phyloP scores from a whole-genome alignment of 1,140 invertebrate genomes.

The Alviniconcha marisindica region DNA sequence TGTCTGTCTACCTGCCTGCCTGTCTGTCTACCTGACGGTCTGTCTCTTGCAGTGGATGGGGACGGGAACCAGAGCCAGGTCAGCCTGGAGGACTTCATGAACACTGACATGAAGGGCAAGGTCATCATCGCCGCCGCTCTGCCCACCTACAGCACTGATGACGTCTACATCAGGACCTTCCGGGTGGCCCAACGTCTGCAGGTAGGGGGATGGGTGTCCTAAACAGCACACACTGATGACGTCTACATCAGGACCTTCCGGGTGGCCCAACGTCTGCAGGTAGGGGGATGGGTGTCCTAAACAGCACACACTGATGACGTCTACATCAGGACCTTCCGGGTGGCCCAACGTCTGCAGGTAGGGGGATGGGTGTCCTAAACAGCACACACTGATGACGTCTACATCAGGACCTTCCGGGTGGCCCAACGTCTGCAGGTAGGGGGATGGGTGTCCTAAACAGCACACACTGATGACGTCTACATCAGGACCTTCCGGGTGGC shows the following conservation, averaged over 20 bases:
- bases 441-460: neutral
- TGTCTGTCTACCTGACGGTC: too few relatives aligned
- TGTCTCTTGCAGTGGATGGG: neutral
- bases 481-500: constrained; percentile 58
- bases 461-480: constrained; percentile 34
- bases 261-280: constrained; percentile 58
- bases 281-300: constrained; percentile 31
- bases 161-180: constrained; percentile 51
- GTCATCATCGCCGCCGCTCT: constrained; percentile 81
- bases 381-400: constrained; percentile 29
- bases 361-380: neutral
- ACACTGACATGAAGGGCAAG: constrained; percentile 81
- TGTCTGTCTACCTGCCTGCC: too few relatives aligned
- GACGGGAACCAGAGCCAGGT: constrained; percentile 21
- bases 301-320: constrained; percentile 33
- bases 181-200: constrained; percentile 58
- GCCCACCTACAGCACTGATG: constrained; percentile 69
- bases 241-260: constrained; percentile 56
- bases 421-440: constrained; percentile 59
- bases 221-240: constrained; percentile 20
- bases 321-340: constrained; percentile 55
- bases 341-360: constrained; percentile 61
- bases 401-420: constrained; percentile 57
- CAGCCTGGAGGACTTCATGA: constrained; percentile 78
- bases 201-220: constrained; percentile 45